Conservation (phyloP, 2,113 vertebrate species). For the Stomatorhinus ivindoensis region DNA sequence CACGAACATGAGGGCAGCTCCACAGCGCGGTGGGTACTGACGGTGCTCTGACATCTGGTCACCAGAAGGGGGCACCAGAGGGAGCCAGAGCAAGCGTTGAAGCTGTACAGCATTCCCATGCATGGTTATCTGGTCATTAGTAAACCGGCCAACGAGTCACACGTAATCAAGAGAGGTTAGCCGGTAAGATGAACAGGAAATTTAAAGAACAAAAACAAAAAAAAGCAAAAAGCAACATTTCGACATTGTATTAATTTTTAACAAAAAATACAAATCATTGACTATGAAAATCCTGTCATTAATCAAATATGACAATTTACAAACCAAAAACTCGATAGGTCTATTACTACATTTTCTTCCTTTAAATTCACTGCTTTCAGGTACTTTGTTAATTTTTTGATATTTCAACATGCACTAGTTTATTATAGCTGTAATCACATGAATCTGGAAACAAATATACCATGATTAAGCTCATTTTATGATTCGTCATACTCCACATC, state of each 20-base stretch:
- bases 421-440: neutral
- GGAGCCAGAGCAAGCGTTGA: slow-evolving; percentile 35
- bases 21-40: slow-evolving; percentile 1
- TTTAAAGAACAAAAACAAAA: neutral
- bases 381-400: neutral
- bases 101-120: slow-evolving; percentile 38
- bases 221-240: too few species aligned
- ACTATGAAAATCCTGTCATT: neutral
- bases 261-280: neutral
- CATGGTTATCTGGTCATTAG: slow-evolving; percentile 44
- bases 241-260: neutral
- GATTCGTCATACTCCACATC: neutral
- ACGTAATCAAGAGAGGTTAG: slow-evolving; percentile 14
- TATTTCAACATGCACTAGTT: neutral
- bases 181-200: neutral
- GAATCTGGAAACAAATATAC: neutral
- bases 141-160: slow-evolving; percentile 19
- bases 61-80: slow-evolving; percentile 20
- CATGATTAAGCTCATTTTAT: neutral
- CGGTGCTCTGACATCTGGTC: slow-evolving; percentile 4
- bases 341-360: neutral
- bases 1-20: neutral
- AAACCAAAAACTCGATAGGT: neutral
- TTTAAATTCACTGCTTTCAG: neutral
- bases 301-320: neutral